Conservation (phyloP, 2,888 invertebrate genomes). For the Spilarctia lutea region DNA sequence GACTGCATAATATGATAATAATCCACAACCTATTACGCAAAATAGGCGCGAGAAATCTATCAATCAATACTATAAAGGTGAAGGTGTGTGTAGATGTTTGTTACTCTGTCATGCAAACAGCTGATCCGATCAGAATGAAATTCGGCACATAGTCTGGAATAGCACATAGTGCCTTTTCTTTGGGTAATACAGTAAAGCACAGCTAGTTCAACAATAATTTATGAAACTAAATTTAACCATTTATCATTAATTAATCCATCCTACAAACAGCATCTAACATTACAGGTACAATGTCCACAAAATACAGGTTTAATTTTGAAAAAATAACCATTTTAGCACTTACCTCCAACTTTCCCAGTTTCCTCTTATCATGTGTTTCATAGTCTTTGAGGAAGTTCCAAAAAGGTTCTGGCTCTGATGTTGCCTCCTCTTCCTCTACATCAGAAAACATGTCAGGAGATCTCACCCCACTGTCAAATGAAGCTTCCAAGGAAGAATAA, state of each 20-base stretch:
- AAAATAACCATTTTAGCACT: conserved; percentile 24
- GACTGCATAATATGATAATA: no score
- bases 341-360: conserved; percentile 78
- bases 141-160: no score
- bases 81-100: no score
- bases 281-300: not conserved
- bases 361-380: conserved; percentile 76
- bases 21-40: no score
- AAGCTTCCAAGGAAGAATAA: conserved; percentile 78
- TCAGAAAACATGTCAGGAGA: conserved; percentile 90
- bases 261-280: not conserved
- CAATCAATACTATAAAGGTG: no score
- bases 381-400: conserved; percentile 76
- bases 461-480: conserved; percentile 81
- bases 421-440: conserved; percentile 77
- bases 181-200: no score
- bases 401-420: conserved; percentile 65
- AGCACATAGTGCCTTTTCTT: no score
- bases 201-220: no score
- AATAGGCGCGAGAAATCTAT: no score
- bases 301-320: not conserved
- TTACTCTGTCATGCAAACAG: no score
- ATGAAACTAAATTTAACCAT: not conserved
- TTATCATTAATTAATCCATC: not conserved
- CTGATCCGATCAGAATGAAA: no score